phyloP scores from a whole-genome alignment of 2,888 invertebrate species.

The Epirrita christyi region DNA sequence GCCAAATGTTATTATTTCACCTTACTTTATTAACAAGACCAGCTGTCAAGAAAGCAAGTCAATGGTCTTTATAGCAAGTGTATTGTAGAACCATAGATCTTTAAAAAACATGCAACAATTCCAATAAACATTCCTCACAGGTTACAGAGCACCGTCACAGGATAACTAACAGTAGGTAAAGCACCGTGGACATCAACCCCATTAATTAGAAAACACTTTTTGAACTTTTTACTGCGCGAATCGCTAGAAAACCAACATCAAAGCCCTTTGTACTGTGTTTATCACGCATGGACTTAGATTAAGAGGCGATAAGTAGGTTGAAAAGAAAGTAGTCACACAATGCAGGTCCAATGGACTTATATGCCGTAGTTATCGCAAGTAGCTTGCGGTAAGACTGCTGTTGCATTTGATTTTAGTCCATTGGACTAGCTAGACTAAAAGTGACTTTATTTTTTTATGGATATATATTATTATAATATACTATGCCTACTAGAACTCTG shows the following conservation, averaged over 20 bases:
- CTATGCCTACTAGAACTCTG: too few relatives aligned
- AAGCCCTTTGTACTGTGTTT: constrained; percentile 59
- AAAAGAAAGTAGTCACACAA: background rate
- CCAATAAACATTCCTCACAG: constrained; percentile 29
- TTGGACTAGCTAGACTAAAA: too few relatives aligned
- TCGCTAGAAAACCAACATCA: constrained; percentile 54
- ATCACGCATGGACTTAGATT: constrained; percentile 45
- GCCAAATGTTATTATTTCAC: too few relatives aligned
- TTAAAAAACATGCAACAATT: constrained; percentile 17
- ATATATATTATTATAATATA: too few relatives aligned
- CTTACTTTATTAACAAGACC: background rate
- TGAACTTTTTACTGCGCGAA: constrained; percentile 53
- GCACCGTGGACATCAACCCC: constrained; percentile 36
- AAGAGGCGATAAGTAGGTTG: background rate
- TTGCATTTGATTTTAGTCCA: background rate
- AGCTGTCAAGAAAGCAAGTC: too few relatives aligned
- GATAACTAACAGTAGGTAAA: constrained; percentile 13
- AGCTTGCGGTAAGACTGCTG: background rate
- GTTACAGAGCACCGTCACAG: constrained; percentile 13
- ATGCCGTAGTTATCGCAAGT: too few relatives aligned
- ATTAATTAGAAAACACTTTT: constrained; percentile 44
- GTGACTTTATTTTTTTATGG: background rate
- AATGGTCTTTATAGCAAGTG: too few relatives aligned
- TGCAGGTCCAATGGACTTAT: constrained; percentile 11
- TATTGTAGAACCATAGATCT: too few relatives aligned